Evolutionary conservation across 2,888 invertebrate species (phyloP).

Genomic region (Gerosis bhagava): DNA sequence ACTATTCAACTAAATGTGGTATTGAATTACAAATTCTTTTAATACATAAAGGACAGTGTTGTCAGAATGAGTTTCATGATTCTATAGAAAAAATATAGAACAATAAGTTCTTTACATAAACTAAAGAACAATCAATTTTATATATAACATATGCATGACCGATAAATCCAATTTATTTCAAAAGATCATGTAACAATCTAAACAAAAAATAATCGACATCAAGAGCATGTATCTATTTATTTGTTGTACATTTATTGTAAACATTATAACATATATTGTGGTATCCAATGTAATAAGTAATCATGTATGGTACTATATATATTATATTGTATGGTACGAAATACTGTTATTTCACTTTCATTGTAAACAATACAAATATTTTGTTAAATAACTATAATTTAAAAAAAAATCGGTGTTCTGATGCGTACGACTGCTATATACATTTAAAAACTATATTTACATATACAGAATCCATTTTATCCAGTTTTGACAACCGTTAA

Average conservation of each 20-base stretch:
- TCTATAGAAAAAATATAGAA: too few relatives aligned
- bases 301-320: too few relatives aligned
- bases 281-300: conserved; percentile 13
- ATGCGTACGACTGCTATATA: conserved; percentile 45
- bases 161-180: too few relatives aligned
- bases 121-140: too few relatives aligned
- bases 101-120: too few relatives aligned
- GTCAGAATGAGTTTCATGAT: too few relatives aligned
- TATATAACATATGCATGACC: too few relatives aligned
- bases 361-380: conserved; percentile 8
- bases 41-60: conserved; percentile 11
- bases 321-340: conserved; percentile 27
- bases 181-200: too few relatives aligned
- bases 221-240: conserved; percentile 12
- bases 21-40: too few relatives aligned
- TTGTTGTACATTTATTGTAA: conserved; percentile 23
- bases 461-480: conserved; percentile 31
- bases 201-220: conserved; percentile 7
- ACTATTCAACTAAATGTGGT: too few relatives aligned
- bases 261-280: conserved; percentile 13
- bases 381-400: conserved; percentile 21
- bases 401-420: conserved; percentile 48
- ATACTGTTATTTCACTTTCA: conserved; percentile 33
- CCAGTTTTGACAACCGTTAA: conserved; percentile 33
- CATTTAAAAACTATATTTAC: conserved; percentile 56